These are phyloP conservation scores for Ammodramus savannarum DNA, from an alignment of 2,113 vertebrate species.

Conservation along the genomic window DNA sequence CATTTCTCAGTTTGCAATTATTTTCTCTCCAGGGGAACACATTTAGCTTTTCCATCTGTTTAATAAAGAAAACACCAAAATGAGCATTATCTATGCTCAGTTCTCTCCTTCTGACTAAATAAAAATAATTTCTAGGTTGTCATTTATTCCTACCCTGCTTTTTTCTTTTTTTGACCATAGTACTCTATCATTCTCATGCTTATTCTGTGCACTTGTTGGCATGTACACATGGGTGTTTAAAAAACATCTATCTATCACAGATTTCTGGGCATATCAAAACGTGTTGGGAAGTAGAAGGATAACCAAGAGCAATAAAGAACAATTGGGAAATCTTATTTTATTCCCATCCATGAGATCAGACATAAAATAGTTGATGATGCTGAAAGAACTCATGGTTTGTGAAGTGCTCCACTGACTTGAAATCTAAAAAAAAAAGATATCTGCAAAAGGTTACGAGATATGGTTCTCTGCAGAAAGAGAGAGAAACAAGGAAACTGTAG, in stretches of 20 bases:
- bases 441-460: not conserved
- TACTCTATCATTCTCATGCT: not conserved
- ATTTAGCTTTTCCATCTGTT: constrained; percentile 7
- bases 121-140: not conserved
- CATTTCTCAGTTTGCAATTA: constrained; percentile 4
- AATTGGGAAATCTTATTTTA: not conserved
- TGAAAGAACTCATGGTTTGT: not conserved
- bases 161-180: not conserved
- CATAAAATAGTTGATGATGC: not conserved
- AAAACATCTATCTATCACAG: rapidly evolving
- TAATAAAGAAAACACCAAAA: not conserved
- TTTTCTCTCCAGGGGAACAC: not conserved
- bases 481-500: not conserved
- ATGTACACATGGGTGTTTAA: not conserved
- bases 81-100: not conserved
- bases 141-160: not conserved
- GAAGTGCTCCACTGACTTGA: not conserved
- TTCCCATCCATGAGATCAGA: not conserved
- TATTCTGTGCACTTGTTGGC: not conserved
- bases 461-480: not conserved
- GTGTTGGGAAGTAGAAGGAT: not conserved
- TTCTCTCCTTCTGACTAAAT: not conserved
- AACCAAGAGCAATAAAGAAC: not conserved
- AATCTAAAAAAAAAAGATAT: not conserved
- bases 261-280: not conserved